phyloP scores from a whole-genome alignment of 2,113 vertebrate genomes.

The Nothobranchius kuhntae region DNA sequence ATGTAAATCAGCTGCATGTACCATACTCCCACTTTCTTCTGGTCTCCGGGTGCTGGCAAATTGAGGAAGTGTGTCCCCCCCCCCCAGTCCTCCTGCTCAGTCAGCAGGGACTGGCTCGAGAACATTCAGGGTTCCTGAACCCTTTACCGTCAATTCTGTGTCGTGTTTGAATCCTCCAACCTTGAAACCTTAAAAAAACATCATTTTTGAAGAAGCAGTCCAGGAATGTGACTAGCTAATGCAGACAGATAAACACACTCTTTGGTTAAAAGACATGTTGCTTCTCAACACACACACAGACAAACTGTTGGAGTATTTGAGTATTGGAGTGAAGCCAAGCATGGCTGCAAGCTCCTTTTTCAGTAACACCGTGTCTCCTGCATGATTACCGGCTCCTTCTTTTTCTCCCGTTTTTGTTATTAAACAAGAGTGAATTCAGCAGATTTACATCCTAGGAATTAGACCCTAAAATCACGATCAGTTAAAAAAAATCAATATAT shows the following conservation, averaged over 20 bases:
- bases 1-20: slow-evolving; percentile 68
- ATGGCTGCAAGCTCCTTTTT: slow-evolving; percentile 28
- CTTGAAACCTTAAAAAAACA: slow-evolving; percentile 42
- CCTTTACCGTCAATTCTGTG: slow-evolving; percentile 59
- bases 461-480: not conserved
- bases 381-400: slow-evolving; percentile 30
- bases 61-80: slow-evolving; percentile 30
- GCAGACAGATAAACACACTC: slow-evolving; percentile 42
- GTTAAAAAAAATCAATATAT: not conserved
- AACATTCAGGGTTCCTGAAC: slow-evolving; percentile 30
- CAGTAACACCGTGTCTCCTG: slow-evolving; percentile 28
- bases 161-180: slow-evolving; percentile 58
- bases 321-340: slow-evolving; percentile 58
- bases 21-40: slow-evolving; percentile 42
- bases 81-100: slow-evolving; percentile 26
- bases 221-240: slow-evolving; percentile 39
- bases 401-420: not conserved
- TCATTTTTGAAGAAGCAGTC: slow-evolving; percentile 26
- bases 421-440: slow-evolving; percentile 2
- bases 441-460: not conserved
- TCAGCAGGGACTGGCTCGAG: slow-evolving; percentile 45
- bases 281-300: no score
- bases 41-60: slow-evolving; percentile 36
- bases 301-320: slow-evolving; percentile 46
- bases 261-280: no score